phyloP scores from a whole-genome alignment of 2,797 vertebrate species.

The Harpagifer antarcticus region DNA sequence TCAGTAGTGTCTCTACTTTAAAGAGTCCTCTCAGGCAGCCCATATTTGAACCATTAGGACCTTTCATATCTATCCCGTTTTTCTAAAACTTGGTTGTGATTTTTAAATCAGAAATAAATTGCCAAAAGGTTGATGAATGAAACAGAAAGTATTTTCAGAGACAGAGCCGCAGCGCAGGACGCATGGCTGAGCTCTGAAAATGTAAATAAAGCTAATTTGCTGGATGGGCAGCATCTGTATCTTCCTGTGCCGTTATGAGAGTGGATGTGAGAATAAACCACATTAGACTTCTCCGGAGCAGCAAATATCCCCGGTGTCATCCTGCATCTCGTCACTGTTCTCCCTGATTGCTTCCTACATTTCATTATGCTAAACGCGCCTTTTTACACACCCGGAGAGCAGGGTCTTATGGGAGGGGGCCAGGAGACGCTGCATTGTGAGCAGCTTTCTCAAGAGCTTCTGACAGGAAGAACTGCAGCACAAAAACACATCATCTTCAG shows the following conservation, averaged over 20 bases:
- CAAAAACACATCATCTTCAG: constrained; percentile 63
- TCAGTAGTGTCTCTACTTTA: no score
- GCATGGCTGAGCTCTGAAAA: constrained; percentile 40
- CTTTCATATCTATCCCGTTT: no score
- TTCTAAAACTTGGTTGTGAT: no score
- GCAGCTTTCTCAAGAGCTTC: constrained; percentile 72
- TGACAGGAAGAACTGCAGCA: constrained; percentile 62
- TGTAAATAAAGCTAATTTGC: constrained; percentile 50
- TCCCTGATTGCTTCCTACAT: constrained; percentile 83
- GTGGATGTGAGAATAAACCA: constrained; percentile 78
- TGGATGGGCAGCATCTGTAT: constrained; percentile 78
- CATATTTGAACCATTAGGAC: no score
- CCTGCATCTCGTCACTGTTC: constrained; percentile 71
- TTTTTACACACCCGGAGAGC: constrained; percentile 61
- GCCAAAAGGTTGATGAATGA: not conserved
- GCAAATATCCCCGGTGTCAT: constrained; percentile 80
- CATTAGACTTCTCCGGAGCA: constrained; percentile 72
- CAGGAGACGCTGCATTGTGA: constrained; percentile 66
- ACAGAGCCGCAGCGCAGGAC: constrained; percentile 12
- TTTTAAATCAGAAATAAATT: not conserved
- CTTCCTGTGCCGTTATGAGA: constrained; percentile 64
- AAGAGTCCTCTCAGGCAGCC: no score
- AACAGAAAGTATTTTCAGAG: not conserved
- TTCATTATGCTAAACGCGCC: constrained; percentile 82
- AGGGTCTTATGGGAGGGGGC: constrained; percentile 52